These are phyloP conservation scores for Gambelia wislizenii DNA, from an alignment of 2,797 vertebrate genomes.

Conservation along the genomic window DNA sequence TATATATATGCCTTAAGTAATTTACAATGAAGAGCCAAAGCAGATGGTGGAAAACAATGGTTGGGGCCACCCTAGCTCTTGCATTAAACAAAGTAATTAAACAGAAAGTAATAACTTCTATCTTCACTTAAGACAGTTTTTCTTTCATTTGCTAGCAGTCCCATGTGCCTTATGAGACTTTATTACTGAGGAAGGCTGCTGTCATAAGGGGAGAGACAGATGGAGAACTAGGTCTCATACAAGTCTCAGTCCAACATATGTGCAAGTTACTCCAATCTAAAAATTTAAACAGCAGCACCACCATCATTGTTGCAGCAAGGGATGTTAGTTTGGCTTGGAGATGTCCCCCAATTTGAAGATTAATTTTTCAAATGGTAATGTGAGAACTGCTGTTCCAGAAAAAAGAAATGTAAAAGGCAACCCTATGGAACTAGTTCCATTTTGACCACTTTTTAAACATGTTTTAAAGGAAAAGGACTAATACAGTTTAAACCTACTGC, in stretches of 20 bases:
- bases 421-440: background rate
- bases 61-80: background rate
- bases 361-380: background rate
- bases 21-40: too few species aligned
- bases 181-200: background rate
- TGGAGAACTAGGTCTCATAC: background rate
- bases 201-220: background rate
- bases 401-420: background rate
- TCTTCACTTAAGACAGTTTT: too few species aligned
- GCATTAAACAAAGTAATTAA: background rate
- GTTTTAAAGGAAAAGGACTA: background rate
- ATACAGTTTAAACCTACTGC: background rate
- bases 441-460: background rate
- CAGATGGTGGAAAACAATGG: too few species aligned
- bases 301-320: background rate
- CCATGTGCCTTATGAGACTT: background rate
- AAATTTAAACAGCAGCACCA: background rate
- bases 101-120: background rate
- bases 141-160: background rate
- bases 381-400: background rate
- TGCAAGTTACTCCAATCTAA: too few species aligned
- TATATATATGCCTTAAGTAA: too few species aligned
- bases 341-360: background rate
- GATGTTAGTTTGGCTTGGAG: background rate
- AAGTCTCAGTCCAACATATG: background rate